Base-by-base conservation (phyloP, 2,113 vertebrate species). In the Pelecanus crispus region DNA sequence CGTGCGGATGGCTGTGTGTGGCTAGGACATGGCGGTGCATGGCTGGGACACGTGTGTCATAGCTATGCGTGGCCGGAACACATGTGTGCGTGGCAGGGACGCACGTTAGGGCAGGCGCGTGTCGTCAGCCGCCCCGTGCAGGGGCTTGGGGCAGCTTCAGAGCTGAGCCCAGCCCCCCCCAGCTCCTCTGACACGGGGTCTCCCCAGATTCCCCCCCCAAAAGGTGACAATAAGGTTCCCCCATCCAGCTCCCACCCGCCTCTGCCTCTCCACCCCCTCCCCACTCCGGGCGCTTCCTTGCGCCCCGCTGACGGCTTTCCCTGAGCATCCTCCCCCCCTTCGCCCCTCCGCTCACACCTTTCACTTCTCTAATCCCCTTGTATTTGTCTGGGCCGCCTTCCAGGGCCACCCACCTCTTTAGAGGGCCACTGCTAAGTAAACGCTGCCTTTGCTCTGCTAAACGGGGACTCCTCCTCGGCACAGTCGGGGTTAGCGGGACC, bases 231-330 rank as follows among this genome's bases (percentile, higher is more conserved):
- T 7, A 5, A 0, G 0, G 7, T 25, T 24, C n/a, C 42, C 49
- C 21, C 36, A 13, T 3, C 34, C 71, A 10, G 15, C 38, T 36
- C 73, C 34, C 42, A 21, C 73, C 24, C 2, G 1, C 31, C 50
- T 49, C 74, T 59, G 53, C 38, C 40, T 47, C 1, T 3, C 19
- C 1, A 0, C 42, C 73, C 81, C 11, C 10, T 72, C 55, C 44
- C 26, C 0, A 0, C 45, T 24, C 5, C 0, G n/a, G 40, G 40
- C 0, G 0, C 63, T 34, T 32, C 2, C 4, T 59, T 32, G 7
- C 9, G 26, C 4, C 75, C 55, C 55, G 2, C 28, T 61, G 44
- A 28, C 0, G 10, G 55, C 59, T 92, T 49, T 79, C 40, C 61
- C 44, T 36, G 66, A 21, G 44, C 77, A 34, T 40, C 70, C 63